A percentile compares a stretch with the other conserved stretches of the same genome.
Evolutionary conservation across 2,888 invertebrate species (phyloP).

Genomic region (Aspidiotus destructor): DNA sequence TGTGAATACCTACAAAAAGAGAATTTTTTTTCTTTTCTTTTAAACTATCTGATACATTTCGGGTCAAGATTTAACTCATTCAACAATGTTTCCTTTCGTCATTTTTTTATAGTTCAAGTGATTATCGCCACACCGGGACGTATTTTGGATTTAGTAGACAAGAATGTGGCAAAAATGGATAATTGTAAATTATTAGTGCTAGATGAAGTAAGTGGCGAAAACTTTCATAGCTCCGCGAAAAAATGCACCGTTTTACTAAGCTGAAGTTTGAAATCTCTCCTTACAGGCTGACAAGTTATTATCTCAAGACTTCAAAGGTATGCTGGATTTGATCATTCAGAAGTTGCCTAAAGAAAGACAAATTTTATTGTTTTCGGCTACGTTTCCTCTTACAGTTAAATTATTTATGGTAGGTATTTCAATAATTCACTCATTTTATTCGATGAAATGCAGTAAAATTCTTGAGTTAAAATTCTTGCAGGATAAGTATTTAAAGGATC

Average conservation of each 20-base stretch:
- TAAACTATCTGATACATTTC: not conserved
- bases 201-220: conserved; percentile 59
- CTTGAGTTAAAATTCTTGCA: conserved; percentile 36
- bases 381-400: conserved; percentile 96
- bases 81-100: conserved; percentile 33
- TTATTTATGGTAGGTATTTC: conserved; percentile 70
- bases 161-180: conserved; percentile 78
- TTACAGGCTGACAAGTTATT: conserved; percentile 85
- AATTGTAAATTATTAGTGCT: conserved; percentile 93
- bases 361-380: conserved; percentile 96
- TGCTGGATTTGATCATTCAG: conserved; percentile 94
- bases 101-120: conserved; percentile 68
- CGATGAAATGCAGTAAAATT: not conserved
- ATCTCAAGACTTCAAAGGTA: conserved; percentile 98
- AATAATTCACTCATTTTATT: not conserved
- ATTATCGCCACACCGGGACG: conserved; percentile 99
- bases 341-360: conserved; percentile 89
- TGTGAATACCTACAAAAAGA: too few relatives aligned
- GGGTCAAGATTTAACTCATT: conserved; percentile 33
- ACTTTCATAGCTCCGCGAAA: not conserved
- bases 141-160: conserved; percentile 99
- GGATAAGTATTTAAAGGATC: conserved; percentile 89
- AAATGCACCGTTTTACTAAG: not conserved
- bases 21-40: conserved; percentile 6
- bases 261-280: conserved; percentile 7